phyloP scores from a whole-genome alignment of 2,113 vertebrate genomes.

The Meriones unguiculatus region DNA sequence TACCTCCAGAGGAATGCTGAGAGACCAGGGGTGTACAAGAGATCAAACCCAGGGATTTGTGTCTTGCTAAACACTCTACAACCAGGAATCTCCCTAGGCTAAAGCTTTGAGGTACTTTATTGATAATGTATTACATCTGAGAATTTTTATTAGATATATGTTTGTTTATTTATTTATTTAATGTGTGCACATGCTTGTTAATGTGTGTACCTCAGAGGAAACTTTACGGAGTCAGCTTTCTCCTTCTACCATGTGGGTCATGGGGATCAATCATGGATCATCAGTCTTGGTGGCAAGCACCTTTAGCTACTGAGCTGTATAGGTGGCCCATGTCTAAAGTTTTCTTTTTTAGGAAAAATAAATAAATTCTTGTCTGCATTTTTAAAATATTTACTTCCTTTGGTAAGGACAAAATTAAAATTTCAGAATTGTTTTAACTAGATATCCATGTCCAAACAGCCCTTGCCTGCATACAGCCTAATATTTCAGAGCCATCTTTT shows the following conservation, averaged over 20 bases:
- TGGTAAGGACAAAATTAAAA: background rate
- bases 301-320: background rate
- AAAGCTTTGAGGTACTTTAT: background rate
- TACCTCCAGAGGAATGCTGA: too few species aligned
- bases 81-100: background rate
- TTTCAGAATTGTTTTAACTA: background rate
- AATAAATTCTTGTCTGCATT: background rate
- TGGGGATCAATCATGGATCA: too few species aligned
- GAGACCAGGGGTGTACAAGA: background rate
- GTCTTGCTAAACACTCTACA: background rate
- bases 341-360: background rate
- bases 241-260: too few species aligned
- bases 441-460: background rate
- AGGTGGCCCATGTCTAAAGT: background rate
- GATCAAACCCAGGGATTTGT: background rate
- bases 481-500: background rate
- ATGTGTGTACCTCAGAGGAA: too few species aligned
- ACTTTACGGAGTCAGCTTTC: too few species aligned
- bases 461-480: background rate
- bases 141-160: background rate
- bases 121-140: background rate
- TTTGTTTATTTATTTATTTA: background rate
- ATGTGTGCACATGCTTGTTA: background rate
- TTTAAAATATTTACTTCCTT: background rate
- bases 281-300: background rate